Base-by-base conservation (phyloP, 2,797 vertebrate species). In the Cossypha polioptera region DNA sequence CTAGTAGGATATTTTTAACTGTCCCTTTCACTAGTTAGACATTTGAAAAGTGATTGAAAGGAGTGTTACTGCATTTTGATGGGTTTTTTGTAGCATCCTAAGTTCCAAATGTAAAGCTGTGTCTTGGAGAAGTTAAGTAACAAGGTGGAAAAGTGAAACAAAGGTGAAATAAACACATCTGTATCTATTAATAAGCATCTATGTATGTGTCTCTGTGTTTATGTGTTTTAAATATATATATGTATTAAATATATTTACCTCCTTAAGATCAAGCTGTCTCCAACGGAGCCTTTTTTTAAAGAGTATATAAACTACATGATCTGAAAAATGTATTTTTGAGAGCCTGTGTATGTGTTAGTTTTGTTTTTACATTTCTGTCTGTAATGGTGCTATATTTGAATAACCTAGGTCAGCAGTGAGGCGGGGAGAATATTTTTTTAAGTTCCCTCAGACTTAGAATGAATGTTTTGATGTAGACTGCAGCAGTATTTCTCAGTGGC, bases 281-380 rank as follows among this genome's bases (percentile, higher is more conserved):
- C 29, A 50, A 1, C 26, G 16, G 22, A 57, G 22, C 13, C 1
- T n/a, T 12, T 58, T 43, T 54, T 47, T 16, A 47, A 61, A 61
- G 47, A 29, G 40, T 14, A 10, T 16, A 54, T 68, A 40, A 86
- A 45, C 13, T 57, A 6, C 19, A 10, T 26, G 7, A 35, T 59
- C n/a, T 80, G 73, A 83, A 86, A 57, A 74, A 53, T 31, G 66
- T 89, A 57, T 78, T 91, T 95, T 81, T 75, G 35, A 75, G 11
- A 57, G 35, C 0, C 0, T 4, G 0, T 12, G 1, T 69, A 17
- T 78, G 38, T 77, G 25, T 73, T 76, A 45, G 48, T 72, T 93
- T 88, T 86, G 58, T 84, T 86, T 65, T 48, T 94, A 33, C 20
- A 8, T 80, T 68, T 88, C 62, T 78, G 43, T 68, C 63, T 84